phyloP scores from a whole-genome alignment of 2,888 invertebrate genomes.

The Galeopsomyia nigrocyanea region DNA sequence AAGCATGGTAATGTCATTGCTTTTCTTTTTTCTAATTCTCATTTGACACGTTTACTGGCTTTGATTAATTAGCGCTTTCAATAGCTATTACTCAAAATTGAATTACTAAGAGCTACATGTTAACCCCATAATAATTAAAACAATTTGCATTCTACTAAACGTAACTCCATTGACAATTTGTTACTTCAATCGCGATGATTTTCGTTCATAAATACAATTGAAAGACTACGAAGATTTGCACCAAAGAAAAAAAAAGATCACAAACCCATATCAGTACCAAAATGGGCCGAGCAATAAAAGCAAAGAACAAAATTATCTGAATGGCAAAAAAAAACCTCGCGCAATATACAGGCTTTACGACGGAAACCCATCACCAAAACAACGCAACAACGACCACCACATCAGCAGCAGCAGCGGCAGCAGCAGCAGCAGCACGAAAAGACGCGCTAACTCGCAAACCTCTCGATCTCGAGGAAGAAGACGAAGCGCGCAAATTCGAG shows the following conservation, averaged over 20 bases:
- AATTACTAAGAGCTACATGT: no score
- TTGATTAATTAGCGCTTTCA: constrained; percentile 49
- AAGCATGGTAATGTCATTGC: constrained; percentile 37
- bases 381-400: background rate
- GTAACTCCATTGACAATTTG: no score
- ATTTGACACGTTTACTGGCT: constrained; percentile 49
- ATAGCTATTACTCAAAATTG: no score
- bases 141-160: no score
- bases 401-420: background rate
- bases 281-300: constrained; percentile 18
- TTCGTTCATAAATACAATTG: no score
- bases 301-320: constrained; percentile 43
- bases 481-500: constrained; percentile 89
- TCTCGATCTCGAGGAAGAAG: constrained; percentile 88
- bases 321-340: background rate
- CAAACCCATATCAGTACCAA: no score
- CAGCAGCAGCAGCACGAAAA: constrained; percentile 66
- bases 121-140: no score
- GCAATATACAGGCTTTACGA: constrained; percentile 3
- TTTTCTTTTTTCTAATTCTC: no score
- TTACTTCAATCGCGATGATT: no score
- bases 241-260: no score
- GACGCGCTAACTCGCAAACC: constrained; percentile 86
- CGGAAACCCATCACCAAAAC: background rate
- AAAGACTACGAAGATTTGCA: no score